Evolutionary conservation across 2,888 invertebrate genomes (phyloP), one percentile per base, ranked within the genome.

Genomic region (Darwinula stevensoni): DNA sequence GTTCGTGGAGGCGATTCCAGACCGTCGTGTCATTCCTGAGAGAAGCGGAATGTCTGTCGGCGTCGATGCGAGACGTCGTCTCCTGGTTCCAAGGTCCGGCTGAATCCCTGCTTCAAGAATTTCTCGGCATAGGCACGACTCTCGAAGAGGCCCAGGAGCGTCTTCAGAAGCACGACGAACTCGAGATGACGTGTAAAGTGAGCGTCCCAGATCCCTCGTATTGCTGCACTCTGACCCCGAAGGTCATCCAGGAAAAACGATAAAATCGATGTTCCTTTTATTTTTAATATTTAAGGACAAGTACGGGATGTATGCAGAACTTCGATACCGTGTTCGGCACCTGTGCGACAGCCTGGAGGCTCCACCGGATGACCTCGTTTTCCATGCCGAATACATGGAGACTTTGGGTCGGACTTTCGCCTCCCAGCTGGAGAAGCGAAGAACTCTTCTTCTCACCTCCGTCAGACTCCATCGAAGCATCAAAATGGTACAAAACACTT

Each of bases 341-440:
- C 52, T 54, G 22, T 50, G 52, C 30, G 57, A 53, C 30, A 39
- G 38, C 27, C 44, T 45, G 30, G 41, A 45, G n/a, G 40, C 41
- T 14, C 41, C 47, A 32, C 58, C 59, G 28, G 60, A 59, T 43
- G 70, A 72, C 47, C 51, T 75, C 30, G 53, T 63, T 36, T 65
- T 69, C 2, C 69, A 71, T 43, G 58, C 66, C 37, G 71, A 73
- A 45, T 73, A 73, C 46, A 73, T 75, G 69, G 70, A 74, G 50
- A 71, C 69, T 36, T 67, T 73, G 1, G 72, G 70, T 42, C 61
- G 69, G 35, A 69, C 67, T 43, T 74, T 73, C 45, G 71, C 72
- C 1, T 62, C 63, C 17, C 56, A 74, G 11, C 53, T 74, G 34
- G 72, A 74, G 44, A 57, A 68, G 27, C 52, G 75, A 27, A 56